Evolutionary conservation across 2,888 invertebrate genomes (phyloP).

Genomic region (Polydrusus tereticollis): DNA sequence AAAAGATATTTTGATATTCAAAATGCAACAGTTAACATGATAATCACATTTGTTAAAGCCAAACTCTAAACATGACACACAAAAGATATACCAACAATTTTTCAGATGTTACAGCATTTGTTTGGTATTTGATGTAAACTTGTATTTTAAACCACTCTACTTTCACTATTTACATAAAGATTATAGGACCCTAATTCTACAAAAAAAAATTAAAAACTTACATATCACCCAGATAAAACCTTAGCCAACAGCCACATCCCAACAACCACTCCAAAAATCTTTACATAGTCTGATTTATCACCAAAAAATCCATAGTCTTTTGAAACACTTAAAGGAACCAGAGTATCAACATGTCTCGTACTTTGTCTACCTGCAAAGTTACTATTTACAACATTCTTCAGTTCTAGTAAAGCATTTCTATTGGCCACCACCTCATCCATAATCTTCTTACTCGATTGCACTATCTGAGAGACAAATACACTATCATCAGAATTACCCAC

Average conservation of each 20-base stretch:
- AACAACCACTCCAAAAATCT: constrained; percentile 17
- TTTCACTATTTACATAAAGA: too few relatives aligned
- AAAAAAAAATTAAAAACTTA: not conserved
- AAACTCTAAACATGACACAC: too few relatives aligned
- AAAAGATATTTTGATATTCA: too few relatives aligned
- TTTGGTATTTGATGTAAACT: too few relatives aligned
- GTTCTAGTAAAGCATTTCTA: constrained; percentile 36
- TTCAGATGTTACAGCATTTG: too few relatives aligned
- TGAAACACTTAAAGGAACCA: not conserved
- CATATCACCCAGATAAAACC: constrained; percentile 23
- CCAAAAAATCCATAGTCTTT: not conserved
- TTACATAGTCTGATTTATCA: constrained; percentile 6
- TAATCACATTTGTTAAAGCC: too few relatives aligned
- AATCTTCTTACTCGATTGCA: constrained; percentile 39
- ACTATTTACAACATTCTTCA: not conserved
- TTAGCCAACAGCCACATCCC: constrained; percentile 28
- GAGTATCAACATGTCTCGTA: not conserved
- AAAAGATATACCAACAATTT: too few relatives aligned
- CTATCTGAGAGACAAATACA: constrained; percentile 3
- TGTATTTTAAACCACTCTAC: not conserved
- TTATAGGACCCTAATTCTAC: too few relatives aligned
- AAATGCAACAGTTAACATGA: too few relatives aligned
- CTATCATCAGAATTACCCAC: constrained; percentile 10
- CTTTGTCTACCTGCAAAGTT: constrained; percentile 3
- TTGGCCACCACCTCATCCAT: constrained; percentile 42